Conservation (phyloP, 1,140 invertebrate species). For the Dinothrombium tinctorium region DNA sequence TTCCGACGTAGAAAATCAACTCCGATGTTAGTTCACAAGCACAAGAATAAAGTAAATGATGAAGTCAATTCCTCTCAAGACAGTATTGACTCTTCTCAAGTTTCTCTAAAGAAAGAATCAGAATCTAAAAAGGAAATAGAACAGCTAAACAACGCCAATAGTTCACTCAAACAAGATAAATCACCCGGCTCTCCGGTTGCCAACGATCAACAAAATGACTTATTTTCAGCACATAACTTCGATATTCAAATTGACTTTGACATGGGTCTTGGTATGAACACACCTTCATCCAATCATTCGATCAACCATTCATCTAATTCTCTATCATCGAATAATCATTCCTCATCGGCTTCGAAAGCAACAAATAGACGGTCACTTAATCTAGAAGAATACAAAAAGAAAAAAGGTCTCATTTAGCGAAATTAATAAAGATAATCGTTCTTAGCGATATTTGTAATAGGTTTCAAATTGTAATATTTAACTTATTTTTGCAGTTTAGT, state of each 20-base stretch:
- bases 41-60: constrained; percentile 12
- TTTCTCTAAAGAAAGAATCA: constrained; percentile 5
- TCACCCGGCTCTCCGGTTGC: background rate
- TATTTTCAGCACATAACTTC: constrained; percentile 85
- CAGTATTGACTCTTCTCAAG: background rate
- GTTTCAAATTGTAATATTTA: no score
- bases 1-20: constrained; percentile 79
- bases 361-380: constrained; percentile 7
- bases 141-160: background rate
- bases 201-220: constrained; percentile 26
- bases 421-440: no score
- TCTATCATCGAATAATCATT: background rate
- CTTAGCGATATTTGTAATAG: no score
- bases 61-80: background rate
- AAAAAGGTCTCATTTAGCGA: constrained; percentile 73
- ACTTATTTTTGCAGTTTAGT: no score
- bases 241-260: constrained; percentile 83
- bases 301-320: background rate
- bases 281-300: constrained; percentile 1
- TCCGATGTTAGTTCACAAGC: constrained; percentile 29
- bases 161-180: background rate
- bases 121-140: background rate
- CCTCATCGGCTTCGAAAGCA: background rate
- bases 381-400: constrained; percentile 65
- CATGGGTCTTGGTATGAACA: constrained; percentile 34